These are phyloP conservation scores for Parapsyche elsis DNA, from an alignment of 1,140 invertebrate genomes.

Conservation along the genomic window DNA sequence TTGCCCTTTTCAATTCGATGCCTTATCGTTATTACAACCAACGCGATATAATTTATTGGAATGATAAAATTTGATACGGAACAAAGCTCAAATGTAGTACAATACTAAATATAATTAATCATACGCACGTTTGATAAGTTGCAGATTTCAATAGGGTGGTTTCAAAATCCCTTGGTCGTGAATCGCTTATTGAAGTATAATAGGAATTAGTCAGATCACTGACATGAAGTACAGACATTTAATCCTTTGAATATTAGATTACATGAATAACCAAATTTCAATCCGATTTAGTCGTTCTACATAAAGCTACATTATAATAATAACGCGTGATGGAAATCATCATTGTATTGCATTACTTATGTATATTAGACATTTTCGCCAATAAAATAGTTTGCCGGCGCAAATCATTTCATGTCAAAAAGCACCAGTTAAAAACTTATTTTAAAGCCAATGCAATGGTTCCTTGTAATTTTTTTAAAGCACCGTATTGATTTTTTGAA, in stretches of 20 bases:
- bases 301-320: no score
- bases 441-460: no score
- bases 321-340: no score
- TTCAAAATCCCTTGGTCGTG: not conserved
- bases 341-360: no score
- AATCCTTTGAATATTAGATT: conserved; percentile 28
- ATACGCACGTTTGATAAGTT: not conserved
- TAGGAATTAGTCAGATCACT: conserved; percentile 5
- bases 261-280: conserved; percentile 18
- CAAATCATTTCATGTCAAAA: no score
- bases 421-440: no score
- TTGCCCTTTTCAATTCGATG: not conserved
- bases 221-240: not conserved
- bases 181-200: conserved; percentile 18
- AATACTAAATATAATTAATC: not conserved
- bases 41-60: not conserved
- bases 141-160: not conserved
- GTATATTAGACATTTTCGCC: no score
- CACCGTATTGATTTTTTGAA: no score
- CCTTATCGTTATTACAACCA: not conserved
- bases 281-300: not conserved
- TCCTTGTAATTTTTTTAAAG: no score
- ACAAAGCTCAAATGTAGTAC: not conserved
- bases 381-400: no score
- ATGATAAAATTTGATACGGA: not conserved